Evolutionary conservation across 1,140 invertebrate species (phyloP).

Genomic region (Hylaeus volcanicus): DNA sequence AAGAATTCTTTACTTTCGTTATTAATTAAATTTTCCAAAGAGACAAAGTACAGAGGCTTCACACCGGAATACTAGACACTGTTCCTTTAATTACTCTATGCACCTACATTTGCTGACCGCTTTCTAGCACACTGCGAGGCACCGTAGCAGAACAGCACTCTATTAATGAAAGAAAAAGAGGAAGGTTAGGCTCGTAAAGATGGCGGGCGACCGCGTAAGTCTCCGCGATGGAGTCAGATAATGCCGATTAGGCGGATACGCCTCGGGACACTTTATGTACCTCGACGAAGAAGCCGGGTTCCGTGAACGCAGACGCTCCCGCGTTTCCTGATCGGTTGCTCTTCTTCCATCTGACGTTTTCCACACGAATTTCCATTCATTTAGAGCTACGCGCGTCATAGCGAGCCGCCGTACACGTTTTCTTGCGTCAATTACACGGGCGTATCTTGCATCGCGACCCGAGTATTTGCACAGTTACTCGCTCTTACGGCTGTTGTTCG

Average conservation of each 20-base stretch:
- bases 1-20: no score
- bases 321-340: slow-evolving; percentile 27
- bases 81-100: no score
- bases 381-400: not conserved
- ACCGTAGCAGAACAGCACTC: no score
- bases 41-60: no score
- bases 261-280: slow-evolving; percentile 31
- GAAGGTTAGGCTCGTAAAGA: slow-evolving; percentile 21
- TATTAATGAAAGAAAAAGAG: not conserved
- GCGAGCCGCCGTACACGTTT: not conserved
- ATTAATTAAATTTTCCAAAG: no score
- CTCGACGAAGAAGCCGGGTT: slow-evolving; percentile 20
- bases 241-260: slow-evolving; percentile 53
- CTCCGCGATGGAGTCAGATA: slow-evolving; percentile 32
- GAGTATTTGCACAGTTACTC: slow-evolving; percentile 3
- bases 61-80: no score
- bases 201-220: slow-evolving; percentile 41
- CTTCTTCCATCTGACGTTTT: not conserved
- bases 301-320: slow-evolving; percentile 17
- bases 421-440: slow-evolving; percentile 15
- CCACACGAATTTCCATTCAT: not conserved
- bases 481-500: not conserved
- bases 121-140: no score
- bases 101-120: no score
- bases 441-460: slow-evolving; percentile 6